Percentiles rank a stretch among this genome's conserved stretches.
Evolutionary conservation across 2,113 vertebrate species (phyloP).

Genomic region (Lucifuga dentata): DNA sequence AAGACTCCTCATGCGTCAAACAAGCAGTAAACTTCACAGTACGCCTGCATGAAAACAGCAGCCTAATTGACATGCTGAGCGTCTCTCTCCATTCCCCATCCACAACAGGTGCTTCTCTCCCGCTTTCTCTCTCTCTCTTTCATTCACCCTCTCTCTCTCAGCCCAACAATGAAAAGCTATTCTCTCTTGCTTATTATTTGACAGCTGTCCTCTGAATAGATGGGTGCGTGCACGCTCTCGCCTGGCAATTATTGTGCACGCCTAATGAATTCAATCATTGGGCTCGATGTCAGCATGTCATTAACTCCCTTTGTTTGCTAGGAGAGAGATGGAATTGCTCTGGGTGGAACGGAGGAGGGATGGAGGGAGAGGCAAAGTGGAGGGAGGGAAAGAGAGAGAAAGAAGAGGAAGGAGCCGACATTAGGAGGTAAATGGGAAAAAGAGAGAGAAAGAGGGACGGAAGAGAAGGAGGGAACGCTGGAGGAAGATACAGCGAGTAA

Average conservation of each 20-base stretch:
- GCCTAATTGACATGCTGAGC: slow-evolving; percentile 69
- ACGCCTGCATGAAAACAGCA: slow-evolving; percentile 45
- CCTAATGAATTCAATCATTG: slow-evolving; percentile 80
- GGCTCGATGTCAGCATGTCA: slow-evolving; percentile 78
- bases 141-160: slow-evolving; percentile 44
- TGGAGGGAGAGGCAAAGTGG: slow-evolving; percentile 13
- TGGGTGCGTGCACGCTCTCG: slow-evolving; percentile 61
- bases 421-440: slow-evolving; percentile 18
- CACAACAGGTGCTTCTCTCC: slow-evolving; percentile 65
- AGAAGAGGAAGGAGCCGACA: slow-evolving; percentile 22
- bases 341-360: slow-evolving; percentile 35
- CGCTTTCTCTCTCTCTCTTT: slow-evolving; percentile 33
- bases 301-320: slow-evolving; percentile 78
- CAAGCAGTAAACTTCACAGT: slow-evolving; percentile 25
- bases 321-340: slow-evolving; percentile 73
- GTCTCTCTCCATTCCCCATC: slow-evolving; percentile 24
- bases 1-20: slow-evolving; percentile 1
- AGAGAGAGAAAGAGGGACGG: slow-evolving; percentile 3
- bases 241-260: slow-evolving; percentile 78
- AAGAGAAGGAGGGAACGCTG: slow-evolving; percentile 10
- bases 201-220: slow-evolving; percentile 82
- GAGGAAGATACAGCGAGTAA: slow-evolving; percentile 9
- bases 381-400: background rate
- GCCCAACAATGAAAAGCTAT: slow-evolving; percentile 71
- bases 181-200: slow-evolving; percentile 76